Percentiles rank a stretch among this genome's conserved stretches.
Evolutionary conservation across 2,888 invertebrate genomes (phyloP).

Genomic region (Seladonia tumulorum): DNA sequence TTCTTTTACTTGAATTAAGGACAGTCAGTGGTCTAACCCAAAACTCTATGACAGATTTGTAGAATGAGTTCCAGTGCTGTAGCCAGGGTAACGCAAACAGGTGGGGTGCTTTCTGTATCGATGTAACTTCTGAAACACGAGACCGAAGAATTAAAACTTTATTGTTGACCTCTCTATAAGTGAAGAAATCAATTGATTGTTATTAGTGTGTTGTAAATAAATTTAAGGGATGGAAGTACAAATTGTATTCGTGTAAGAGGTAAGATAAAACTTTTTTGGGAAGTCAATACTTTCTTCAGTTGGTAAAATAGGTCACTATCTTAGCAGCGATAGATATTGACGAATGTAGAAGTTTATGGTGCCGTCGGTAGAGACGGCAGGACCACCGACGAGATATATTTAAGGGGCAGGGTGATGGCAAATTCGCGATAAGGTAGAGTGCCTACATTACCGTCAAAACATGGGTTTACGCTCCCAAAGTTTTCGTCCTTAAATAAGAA

Average conservation of each 20-base stretch:
- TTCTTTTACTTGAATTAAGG: background rate
- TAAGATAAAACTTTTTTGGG: background rate
- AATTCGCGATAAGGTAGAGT: too few relatives aligned
- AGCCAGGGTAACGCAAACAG: conserved; percentile 73
- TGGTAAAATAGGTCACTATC: background rate
- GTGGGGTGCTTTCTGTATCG: conserved; percentile 57
- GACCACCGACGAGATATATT: too few relatives aligned
- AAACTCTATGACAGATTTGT: conserved; percentile 10
- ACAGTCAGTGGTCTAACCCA: conserved; percentile 23
- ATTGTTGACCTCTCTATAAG: background rate
- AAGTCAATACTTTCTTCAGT: background rate
- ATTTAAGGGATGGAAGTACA: too few relatives aligned
- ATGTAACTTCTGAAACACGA: conserved; percentile 44
- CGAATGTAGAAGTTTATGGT: background rate
- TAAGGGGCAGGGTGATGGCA: too few relatives aligned
- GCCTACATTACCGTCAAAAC: too few relatives aligned
- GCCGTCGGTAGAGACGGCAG: background rate
- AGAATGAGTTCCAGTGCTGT: conserved; percentile 53
- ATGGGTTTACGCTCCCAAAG: too few relatives aligned
- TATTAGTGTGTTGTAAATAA: background rate
- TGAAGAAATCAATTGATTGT: background rate
- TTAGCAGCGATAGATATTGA: background rate
- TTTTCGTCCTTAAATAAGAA: too few relatives aligned
- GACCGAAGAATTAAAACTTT: too few relatives aligned
- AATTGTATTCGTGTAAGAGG: background rate